Evolutionary conservation across 2,113 vertebrate species (phyloP).

Genomic region (Grus americana): DNA sequence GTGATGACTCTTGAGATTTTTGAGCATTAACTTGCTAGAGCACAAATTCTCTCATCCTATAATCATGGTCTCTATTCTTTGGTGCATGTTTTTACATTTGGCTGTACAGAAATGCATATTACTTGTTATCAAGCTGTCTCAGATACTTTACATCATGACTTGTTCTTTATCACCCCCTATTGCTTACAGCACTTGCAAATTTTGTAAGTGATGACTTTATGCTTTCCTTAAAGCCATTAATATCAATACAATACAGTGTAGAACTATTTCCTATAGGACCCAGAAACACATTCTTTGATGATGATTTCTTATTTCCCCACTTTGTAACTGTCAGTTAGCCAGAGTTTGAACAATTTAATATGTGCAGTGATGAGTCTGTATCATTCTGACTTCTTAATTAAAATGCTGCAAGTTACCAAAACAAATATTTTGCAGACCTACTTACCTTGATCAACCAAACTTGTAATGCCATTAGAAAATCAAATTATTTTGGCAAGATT

Average conservation of each 20-base stretch:
- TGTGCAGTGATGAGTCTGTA: background rate
- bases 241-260: background rate
- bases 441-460: constrained; percentile 25
- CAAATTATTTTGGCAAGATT: constrained; percentile 23
- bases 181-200: background rate
- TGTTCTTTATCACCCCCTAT: background rate
- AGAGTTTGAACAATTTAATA: background rate
- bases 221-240: background rate
- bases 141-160: background rate
- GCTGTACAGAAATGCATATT: background rate
- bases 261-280: background rate
- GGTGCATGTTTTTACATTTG: background rate
- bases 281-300: background rate
- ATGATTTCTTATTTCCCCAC: background rate
- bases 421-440: constrained; percentile 6
- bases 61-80: background rate
- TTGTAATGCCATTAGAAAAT: constrained; percentile 17
- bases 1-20: background rate
- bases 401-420: constrained; percentile 7
- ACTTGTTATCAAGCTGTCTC: background rate
- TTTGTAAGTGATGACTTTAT: background rate
- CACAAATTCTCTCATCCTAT: background rate
- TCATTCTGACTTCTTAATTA: constrained; percentile 32
- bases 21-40: background rate
- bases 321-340: constrained; percentile 17